phyloP scores from a whole-genome alignment of 2,797 vertebrate genomes.

The Enteromius treurensis region DNA sequence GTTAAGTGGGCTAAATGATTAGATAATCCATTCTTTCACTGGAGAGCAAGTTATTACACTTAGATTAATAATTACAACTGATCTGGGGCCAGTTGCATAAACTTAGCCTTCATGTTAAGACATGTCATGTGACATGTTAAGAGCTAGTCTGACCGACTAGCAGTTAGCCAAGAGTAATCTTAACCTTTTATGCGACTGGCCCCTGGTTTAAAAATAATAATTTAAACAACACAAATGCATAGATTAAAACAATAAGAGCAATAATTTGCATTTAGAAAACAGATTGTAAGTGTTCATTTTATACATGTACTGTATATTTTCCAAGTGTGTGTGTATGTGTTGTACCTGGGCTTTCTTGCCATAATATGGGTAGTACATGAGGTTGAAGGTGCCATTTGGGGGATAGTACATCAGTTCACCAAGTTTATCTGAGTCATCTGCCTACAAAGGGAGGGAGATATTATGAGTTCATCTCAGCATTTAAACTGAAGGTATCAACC shows the following conservation, averaged over 20 bases:
- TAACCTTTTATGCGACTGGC: too few species aligned
- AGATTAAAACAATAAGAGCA: not conserved
- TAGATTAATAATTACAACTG: not conserved
- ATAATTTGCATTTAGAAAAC: not conserved
- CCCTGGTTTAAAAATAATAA: not conserved
- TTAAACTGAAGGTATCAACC: slow-evolving; percentile 5
- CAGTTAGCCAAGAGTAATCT: too few species aligned
- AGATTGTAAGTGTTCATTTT: not conserved
- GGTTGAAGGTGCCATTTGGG: slow-evolving; percentile 84
- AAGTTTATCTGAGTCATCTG: slow-evolving; percentile 75
- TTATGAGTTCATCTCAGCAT: not conserved
- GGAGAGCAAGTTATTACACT: not conserved
- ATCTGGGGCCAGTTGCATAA: not conserved
- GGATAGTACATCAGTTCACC: slow-evolving; percentile 83
- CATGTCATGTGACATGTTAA: too few species aligned
- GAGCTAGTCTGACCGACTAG: too few species aligned
- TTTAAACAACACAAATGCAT: not conserved
- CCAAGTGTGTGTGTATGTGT: not conserved
- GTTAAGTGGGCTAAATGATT: not conserved
- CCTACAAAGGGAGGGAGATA: slow-evolving; percentile 61
- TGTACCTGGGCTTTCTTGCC: slow-evolving; percentile 93
- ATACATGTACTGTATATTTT: not conserved
- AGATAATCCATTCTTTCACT: not conserved
- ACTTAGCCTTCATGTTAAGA: too few species aligned
- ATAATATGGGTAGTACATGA: slow-evolving; percentile 97